phyloP scores from a whole-genome alignment of 2,888 invertebrate species.

The Stenoptilia bipunctidactyla region DNA sequence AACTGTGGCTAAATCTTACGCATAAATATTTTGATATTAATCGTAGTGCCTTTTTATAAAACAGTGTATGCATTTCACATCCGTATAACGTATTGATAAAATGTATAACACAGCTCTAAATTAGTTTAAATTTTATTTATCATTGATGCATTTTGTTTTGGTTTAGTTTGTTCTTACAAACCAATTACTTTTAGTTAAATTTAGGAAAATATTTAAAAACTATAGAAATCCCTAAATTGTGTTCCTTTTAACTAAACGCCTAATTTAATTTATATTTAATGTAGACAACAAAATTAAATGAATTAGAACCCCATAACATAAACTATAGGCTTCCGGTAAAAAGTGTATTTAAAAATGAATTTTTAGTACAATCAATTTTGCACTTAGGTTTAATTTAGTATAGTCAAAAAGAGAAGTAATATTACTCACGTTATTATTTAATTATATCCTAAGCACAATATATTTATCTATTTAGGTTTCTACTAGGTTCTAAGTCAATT shows the following conservation, averaged over 20 bases:
- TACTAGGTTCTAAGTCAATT: constrained; percentile 32
- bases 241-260: no score
- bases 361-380: constrained; percentile 54
- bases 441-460: constrained; percentile 37
- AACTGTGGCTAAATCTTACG: no score
- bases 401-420: constrained; percentile 21
- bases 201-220: no score
- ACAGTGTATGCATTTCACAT: constrained; percentile 6
- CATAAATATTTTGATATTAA: background rate
- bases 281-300: background rate
- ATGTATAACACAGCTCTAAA: constrained; percentile 2
- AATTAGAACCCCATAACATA: constrained; percentile 25
- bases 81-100: background rate
- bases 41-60: constrained; percentile 7
- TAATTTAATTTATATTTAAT: no score
- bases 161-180: no score
- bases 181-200: background rate
- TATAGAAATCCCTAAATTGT: no score
- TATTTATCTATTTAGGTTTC: constrained; percentile 28
- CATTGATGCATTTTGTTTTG: constrained; percentile 30
- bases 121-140: constrained; percentile 25
- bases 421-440: constrained; percentile 23
- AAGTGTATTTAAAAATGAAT: constrained; percentile 27
- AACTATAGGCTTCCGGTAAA: constrained; percentile 31
- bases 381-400: constrained; percentile 35